Conservation (phyloP, 2,888 invertebrate genomes). For the Drosophila aldrichi region DNA sequence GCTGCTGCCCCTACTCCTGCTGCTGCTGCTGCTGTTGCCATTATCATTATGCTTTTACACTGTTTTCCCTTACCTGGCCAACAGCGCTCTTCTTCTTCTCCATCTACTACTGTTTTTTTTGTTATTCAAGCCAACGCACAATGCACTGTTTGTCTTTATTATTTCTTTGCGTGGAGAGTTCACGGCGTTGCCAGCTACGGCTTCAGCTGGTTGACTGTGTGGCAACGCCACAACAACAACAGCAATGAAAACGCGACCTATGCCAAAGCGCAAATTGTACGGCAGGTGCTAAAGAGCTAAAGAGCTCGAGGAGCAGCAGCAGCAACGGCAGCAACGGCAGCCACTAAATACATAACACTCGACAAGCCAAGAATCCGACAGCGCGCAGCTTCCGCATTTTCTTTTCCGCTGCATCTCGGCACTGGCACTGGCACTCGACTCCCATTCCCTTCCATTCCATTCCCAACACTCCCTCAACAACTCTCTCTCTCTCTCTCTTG, state of each 20-base stretch:
- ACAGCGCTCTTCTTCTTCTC: slow-evolving; percentile 4
- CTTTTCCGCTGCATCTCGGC: slow-evolving; percentile 50
- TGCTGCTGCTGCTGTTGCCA: slow-evolving; percentile 34
- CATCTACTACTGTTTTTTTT: background rate
- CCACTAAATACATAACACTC: slow-evolving; percentile 81
- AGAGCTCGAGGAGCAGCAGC: slow-evolving; percentile 2
- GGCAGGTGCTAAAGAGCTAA: slow-evolving; percentile 37
- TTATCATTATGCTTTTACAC: slow-evolving; percentile 73
- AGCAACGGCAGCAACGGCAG: slow-evolving; percentile 31
- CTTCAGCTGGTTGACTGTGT: slow-evolving; percentile 34
- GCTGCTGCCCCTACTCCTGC: background rate
- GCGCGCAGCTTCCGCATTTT: slow-evolving; percentile 73
- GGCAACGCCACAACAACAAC: slow-evolving; percentile 56
- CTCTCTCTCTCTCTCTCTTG: slow-evolving; percentile 42
- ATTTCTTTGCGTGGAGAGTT: slow-evolving; percentile 48
- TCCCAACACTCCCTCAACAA: background rate
- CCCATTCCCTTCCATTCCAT: background rate
- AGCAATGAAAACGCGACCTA: slow-evolving; percentile 56
- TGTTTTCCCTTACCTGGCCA: slow-evolving; percentile 14
- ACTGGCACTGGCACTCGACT: background rate
- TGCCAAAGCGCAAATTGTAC: slow-evolving; percentile 67
- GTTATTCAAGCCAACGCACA: slow-evolving; percentile 41
- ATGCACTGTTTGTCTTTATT: slow-evolving; percentile 77
- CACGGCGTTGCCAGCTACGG: slow-evolving; percentile 54
- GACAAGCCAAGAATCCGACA: slow-evolving; percentile 76